Evolutionary conservation across 2,113 vertebrate genomes (phyloP).

Genomic region (Myotis davidii): DNA sequence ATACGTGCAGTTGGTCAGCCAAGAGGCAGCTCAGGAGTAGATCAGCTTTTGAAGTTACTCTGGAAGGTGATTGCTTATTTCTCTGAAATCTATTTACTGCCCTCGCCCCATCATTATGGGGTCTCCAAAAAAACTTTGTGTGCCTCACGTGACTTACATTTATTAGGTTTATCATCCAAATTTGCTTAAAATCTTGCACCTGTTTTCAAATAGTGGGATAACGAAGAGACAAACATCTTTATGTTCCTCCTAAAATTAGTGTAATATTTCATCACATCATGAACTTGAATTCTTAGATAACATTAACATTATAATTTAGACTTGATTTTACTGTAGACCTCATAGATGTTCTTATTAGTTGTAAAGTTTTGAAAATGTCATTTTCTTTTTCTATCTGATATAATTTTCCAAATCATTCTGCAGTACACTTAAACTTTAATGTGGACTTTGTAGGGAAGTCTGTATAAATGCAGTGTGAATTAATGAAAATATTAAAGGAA

Average conservation of each 20-base stretch:
- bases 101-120: neutral
- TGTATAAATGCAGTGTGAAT: neutral
- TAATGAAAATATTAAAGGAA: conserved; percentile 41
- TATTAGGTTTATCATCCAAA: neutral
- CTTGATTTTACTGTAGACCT: conserved; percentile 19
- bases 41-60: neutral
- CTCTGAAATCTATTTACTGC: neutral
- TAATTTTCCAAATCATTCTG: conserved; percentile 28
- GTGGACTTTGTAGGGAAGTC: neutral
- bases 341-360: neutral
- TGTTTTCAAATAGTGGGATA: neutral
- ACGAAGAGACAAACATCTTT: neutral
- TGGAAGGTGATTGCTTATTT: neutral
- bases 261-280: neutral
- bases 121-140: neutral
- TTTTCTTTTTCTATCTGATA: conserved; percentile 20
- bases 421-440: conserved; percentile 19
- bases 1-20: neutral
- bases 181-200: neutral
- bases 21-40: neutral
- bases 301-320: neutral
- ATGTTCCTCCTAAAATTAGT: neutral
- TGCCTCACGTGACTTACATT: neutral
- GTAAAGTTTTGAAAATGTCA: neutral
- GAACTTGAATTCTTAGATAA: neutral